Evolutionary conservation across 2,113 vertebrate species (phyloP).

Genomic region (Urocolius indicus): DNA sequence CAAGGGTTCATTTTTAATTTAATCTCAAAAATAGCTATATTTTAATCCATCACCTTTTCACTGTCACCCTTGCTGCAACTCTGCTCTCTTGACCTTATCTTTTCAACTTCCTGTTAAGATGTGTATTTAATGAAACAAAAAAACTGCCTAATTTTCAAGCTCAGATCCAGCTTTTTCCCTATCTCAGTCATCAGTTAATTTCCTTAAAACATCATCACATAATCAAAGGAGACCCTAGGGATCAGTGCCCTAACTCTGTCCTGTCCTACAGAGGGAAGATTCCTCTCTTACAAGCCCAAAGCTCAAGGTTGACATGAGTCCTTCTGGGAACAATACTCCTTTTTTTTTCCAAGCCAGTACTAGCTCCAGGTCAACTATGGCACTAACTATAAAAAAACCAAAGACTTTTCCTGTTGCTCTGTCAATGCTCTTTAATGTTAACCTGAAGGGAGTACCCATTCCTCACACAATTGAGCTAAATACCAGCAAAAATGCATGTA

Average conservation of each 20-base stretch:
- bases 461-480: constrained; percentile 1
- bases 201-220: constrained; percentile 64
- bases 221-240: constrained; percentile 25
- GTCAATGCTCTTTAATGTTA: constrained; percentile 49
- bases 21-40: constrained; percentile 43
- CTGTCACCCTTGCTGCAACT: background rate
- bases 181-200: constrained; percentile 29
- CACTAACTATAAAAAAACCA: constrained; percentile 45
- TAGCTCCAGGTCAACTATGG: constrained; percentile 9
- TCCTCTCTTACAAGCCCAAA: constrained; percentile 28
- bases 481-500: background rate
- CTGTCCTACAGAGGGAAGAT: constrained; percentile 36
- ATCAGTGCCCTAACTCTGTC: constrained; percentile 16
- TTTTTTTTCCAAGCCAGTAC: constrained; percentile 48
- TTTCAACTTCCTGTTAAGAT: constrained; percentile 65
- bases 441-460: constrained; percentile 17
- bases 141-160: constrained; percentile 26
- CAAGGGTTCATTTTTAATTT: constrained; percentile 38
- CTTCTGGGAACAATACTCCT: constrained; percentile 38
- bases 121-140: constrained; percentile 52
- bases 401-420: constrained; percentile 53
- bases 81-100: constrained; percentile 49
- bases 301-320: constrained; percentile 47
- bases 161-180: background rate
- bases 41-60: constrained; percentile 36